These are phyloP conservation scores for Rallus limicola DNA, from an alignment of 2,113 vertebrate genomes.

Conservation along the genomic window DNA sequence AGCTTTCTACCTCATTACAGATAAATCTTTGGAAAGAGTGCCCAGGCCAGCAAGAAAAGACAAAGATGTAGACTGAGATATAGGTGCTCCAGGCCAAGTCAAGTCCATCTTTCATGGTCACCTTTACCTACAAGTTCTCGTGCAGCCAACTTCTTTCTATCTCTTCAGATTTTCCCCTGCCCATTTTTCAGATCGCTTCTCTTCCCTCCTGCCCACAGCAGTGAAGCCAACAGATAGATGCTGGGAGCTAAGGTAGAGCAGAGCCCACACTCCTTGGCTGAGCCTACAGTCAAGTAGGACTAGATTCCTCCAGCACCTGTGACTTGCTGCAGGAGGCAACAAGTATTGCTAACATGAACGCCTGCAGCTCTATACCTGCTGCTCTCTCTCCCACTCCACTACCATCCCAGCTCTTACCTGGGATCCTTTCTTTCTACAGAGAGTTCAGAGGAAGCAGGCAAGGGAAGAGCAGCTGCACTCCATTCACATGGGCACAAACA, in stretches of 20 bases:
- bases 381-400: background rate
- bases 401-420: background rate
- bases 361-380: background rate
- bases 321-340: background rate
- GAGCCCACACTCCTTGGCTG: background rate
- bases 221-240: background rate
- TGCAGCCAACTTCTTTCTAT: background rate
- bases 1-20: background rate
- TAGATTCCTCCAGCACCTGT: background rate
- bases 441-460: background rate
- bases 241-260: background rate
- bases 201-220: background rate
- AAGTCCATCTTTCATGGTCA: background rate
- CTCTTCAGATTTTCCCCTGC: background rate
- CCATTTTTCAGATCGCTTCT: background rate
- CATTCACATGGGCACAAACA: background rate
- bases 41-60: background rate
- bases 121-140: background rate
- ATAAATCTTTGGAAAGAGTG: background rate
- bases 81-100: background rate
- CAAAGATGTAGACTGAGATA: background rate
- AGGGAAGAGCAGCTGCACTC: background rate
- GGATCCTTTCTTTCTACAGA: background rate
- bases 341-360: background rate
- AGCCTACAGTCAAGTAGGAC: background rate